A percentile compares a stretch with the other conserved stretches of the same genome.
These are phyloP conservation scores for Acanthis flammea DNA, from an alignment of 2,797 vertebrate species.

Conservation along the genomic window DNA sequence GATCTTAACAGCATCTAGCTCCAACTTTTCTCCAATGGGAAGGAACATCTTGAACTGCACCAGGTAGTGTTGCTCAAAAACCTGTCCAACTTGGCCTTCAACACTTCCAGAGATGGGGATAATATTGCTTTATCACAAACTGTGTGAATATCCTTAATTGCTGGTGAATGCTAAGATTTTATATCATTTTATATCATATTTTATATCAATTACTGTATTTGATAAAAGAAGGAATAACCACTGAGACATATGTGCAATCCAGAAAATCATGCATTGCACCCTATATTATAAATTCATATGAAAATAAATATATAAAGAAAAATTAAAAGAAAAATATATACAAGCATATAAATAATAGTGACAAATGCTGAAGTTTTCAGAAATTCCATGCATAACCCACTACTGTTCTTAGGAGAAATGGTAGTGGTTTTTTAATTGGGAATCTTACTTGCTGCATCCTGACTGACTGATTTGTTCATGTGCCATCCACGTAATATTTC, in stretches of 20 bases:
- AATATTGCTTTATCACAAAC: neutral
- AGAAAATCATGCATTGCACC: neutral
- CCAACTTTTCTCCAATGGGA: neutral
- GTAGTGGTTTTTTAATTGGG: neutral
- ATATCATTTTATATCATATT: neutral
- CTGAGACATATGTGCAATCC: accelerated
- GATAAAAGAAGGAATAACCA: neutral
- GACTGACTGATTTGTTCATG: neutral
- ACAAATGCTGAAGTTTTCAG: neutral
- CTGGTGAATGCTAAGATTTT: neutral
- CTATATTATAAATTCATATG: neutral
- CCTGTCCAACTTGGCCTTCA: neutral
- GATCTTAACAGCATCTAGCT: neutral
- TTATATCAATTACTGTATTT: neutral
- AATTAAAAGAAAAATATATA: neutral
- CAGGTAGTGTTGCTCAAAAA: neutral
- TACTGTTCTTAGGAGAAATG: neutral
- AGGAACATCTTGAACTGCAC: neutral
- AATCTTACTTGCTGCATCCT: neutral
- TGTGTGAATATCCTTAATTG: neutral
- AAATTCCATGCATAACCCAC: neutral
- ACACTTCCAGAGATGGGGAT: neutral
- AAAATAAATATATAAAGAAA: neutral
- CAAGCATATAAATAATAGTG: neutral
- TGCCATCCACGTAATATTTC: neutral